Evolutionary conservation across 2,797 vertebrate species (phyloP), one percentile per base, ranked within the genome.

Genomic region (Sternotherus odoratus): DNA sequence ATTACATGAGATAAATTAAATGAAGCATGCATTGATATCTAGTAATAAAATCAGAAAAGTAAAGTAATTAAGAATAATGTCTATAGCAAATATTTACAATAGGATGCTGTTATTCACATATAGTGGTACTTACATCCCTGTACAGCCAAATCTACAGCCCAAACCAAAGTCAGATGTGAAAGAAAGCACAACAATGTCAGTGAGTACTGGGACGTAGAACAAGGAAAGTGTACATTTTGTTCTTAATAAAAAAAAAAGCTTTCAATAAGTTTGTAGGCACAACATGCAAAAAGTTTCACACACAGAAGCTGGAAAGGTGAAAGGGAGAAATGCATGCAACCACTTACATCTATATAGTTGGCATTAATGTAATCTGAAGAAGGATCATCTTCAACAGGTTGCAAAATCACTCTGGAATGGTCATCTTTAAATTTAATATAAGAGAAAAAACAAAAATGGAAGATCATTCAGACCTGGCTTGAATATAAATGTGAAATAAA

Each of bases 71-170:
- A 98, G 96, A 97, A 97, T 96, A 97, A 96, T 95, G 95, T 94
- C 97, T 97, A 97, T 96, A 97, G 91, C 95, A 96, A 97, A 97
- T 97, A 97, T 96, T 98, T 96, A 98, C 95, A 97, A 97, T 95
- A 98, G 97, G 97, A 98, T 98, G 97, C 97, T 86, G 97, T 98
- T 98, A 98, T 98, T 98, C 97, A 98, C 98, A 99, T 98, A 99
- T 99, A 99, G 99, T 99, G 98, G 98, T 99, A 99, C 99, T 99
- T 99, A 99, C 99, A 99, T 99, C 99, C 99, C 99, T 99, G 99
- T 99, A 99, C 99, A 99, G 99, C 99, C 99, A 99, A 99, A 99
- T 99, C 99, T 99, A 99, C 98, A 98, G 99, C 99, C 98, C 99
- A 99, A 99, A 98, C 97, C 99, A 99, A 98, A 99, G 98, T 98